These are phyloP conservation scores for Cheilosia variabilis DNA, from an alignment of 2,888 invertebrate species.

Conservation along the genomic window DNA sequence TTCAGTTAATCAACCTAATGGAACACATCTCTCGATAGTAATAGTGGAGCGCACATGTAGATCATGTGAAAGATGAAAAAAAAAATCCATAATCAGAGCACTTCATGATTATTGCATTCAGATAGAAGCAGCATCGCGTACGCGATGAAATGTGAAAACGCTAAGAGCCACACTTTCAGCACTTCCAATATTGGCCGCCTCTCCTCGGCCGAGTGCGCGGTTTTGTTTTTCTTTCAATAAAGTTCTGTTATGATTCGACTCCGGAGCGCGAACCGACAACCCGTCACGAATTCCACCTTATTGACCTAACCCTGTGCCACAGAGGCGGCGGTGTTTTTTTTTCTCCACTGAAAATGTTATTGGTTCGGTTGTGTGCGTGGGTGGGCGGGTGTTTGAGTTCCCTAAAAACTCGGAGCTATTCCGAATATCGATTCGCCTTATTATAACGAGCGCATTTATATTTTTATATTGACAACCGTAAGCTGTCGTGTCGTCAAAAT, in stretches of 20 bases:
- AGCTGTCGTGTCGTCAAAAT: conserved; percentile 30
- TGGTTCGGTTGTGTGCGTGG: neutral
- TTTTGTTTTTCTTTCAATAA: conserved; percentile 5
- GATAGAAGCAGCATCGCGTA: neutral
- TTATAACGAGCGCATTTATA: neutral
- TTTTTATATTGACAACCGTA: conserved; percentile 32
- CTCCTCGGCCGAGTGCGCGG: neutral
- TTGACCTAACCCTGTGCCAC: conserved; percentile 40
- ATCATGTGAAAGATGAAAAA: conserved; percentile 24
- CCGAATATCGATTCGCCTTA: conserved; percentile 43
- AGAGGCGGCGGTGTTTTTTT: too few relatives aligned
- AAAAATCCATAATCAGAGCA: conserved; percentile 42
- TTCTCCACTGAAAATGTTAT: neutral
- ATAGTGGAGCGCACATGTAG: conserved; percentile 49
- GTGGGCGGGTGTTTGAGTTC: neutral
- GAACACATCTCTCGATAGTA: conserved; percentile 56
- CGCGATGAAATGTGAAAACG: conserved; percentile 18
- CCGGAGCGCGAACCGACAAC: conserved; percentile 15
- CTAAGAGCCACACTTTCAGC: neutral
- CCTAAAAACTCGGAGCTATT: conserved; percentile 37
- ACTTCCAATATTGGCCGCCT: conserved; percentile 30
- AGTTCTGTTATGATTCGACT: conserved; percentile 23
- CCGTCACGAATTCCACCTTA: conserved; percentile 11
- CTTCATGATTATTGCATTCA: conserved; percentile 41
- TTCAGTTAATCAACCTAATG: conserved; percentile 74